A percentile compares a stretch with the other conserved stretches of the same genome.
Evolutionary conservation across 2,797 vertebrate species (phyloP).

Genomic region (Syncerus caffer): DNA sequence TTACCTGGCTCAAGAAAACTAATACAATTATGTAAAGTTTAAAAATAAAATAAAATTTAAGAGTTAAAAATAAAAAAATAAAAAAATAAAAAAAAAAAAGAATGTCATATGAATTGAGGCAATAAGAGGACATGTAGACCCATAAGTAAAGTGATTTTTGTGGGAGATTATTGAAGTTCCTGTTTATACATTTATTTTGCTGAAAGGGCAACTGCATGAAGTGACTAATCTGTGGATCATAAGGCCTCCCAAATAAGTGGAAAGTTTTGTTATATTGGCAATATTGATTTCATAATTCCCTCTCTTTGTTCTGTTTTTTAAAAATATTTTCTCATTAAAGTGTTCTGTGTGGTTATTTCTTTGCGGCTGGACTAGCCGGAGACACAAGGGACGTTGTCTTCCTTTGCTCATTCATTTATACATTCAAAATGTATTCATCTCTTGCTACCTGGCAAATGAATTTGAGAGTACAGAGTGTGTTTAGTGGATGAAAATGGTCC

Average conservation of each 20-base stretch:
- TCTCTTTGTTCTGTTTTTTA: neutral
- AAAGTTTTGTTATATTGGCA: neutral
- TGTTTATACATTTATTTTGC: neutral
- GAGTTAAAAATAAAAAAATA: too few species aligned
- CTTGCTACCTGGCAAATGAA: neutral
- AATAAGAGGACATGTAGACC: neutral
- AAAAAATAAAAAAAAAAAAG: too few species aligned
- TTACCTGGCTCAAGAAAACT: neutral
- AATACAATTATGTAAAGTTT: too few species aligned
- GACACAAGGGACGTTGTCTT: neutral
- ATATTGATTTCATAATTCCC: neutral
- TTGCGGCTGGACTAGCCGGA: neutral
- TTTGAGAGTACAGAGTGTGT: neutral
- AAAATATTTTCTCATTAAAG: neutral
- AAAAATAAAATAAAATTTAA: too few species aligned
- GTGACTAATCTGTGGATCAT: neutral
- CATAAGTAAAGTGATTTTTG: neutral
- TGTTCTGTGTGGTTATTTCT: neutral
- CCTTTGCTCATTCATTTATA: constrained; percentile 14
- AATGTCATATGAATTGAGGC: neutral
- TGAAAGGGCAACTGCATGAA: neutral
- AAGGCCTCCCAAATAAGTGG: neutral
- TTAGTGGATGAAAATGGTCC: constrained; percentile 2
- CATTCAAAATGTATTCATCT: neutral
- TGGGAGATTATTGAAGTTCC: neutral